Evolutionary conservation across 2,113 vertebrate genomes (phyloP).

Genomic region (Chascanopsetta lugubris): DNA sequence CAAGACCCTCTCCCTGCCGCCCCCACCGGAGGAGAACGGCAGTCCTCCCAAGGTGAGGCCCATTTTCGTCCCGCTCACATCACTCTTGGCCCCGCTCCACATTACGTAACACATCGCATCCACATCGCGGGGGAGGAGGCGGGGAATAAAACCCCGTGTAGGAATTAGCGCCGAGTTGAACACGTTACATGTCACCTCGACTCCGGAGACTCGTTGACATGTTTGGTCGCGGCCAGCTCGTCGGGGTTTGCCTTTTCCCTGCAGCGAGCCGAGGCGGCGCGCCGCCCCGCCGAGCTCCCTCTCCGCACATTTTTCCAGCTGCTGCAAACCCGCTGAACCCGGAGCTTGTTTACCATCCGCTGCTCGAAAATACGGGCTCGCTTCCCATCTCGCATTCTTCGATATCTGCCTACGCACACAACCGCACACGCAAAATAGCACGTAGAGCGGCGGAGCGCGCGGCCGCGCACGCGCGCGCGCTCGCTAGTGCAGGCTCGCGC

Average conservation of each 20-base stretch:
- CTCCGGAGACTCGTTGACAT: conserved; percentile 36
- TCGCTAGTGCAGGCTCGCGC: conserved; percentile 13
- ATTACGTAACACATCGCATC: conserved; percentile 19
- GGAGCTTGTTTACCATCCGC: conserved; percentile 79
- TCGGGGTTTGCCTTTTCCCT: conserved; percentile 61
- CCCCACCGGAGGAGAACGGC: conserved; percentile 92
- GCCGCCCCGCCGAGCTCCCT: conserved; percentile 60
- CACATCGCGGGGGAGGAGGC: neutral
- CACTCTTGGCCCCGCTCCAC: conserved; percentile 29
- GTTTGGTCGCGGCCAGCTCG: conserved; percentile 47
- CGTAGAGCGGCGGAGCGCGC: conserved; percentile 12
- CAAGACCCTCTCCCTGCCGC: conserved; percentile 86
- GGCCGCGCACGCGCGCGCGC: conserved; percentile 9
- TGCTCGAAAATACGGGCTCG: conserved; percentile 74
- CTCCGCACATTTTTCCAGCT: conserved; percentile 80
- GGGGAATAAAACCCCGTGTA: neutral
- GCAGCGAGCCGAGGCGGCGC: conserved; percentile 39
- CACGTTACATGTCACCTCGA: conserved; percentile 15
- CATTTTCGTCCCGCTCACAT: conserved; percentile 35
- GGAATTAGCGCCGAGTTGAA: conserved; percentile 17
- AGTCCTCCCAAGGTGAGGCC: conserved; percentile 91
- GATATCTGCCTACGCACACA: conserved; percentile 70
- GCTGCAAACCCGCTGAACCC: conserved; percentile 81
- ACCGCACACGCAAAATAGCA: conserved; percentile 51
- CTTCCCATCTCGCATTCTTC: conserved; percentile 79